Evolutionary conservation across 2,888 invertebrate genomes (phyloP).

Genomic region (Ceraclea dissimilis): DNA sequence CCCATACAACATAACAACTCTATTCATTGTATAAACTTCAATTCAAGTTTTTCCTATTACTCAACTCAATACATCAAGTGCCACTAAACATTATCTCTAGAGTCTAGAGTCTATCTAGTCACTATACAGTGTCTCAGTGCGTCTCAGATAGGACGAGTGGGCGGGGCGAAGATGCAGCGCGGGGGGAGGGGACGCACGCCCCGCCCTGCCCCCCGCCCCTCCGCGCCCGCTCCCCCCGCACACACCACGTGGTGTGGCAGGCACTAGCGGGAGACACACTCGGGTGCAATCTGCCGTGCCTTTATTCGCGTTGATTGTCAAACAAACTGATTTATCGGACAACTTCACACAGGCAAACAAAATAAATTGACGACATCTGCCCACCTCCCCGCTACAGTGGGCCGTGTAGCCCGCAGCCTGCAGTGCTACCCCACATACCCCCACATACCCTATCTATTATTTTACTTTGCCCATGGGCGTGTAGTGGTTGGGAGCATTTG

Average conservation of each 20-base stretch:
- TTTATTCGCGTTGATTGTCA: not conserved
- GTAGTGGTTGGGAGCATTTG: too few relatives aligned
- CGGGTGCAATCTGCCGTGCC: not conserved
- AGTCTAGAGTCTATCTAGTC: too few relatives aligned
- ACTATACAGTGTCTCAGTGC: not conserved
- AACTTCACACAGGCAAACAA: not conserved
- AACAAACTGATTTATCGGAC: slow-evolving; percentile 1
- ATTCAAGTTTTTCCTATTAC: too few relatives aligned
- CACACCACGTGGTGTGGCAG: not conserved
- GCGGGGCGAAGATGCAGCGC: slow-evolving; percentile 3
- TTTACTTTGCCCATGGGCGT: too few relatives aligned
- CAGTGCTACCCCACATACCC: too few relatives aligned
- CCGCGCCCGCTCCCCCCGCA: not conserved
- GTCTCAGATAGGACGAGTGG: not conserved
- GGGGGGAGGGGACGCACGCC: not conserved
- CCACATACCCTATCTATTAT: too few relatives aligned
- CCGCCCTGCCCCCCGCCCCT: not conserved
- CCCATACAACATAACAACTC: too few relatives aligned
- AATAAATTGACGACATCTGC: not conserved
- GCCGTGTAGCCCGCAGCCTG: not conserved
- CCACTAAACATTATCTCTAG: too few relatives aligned
- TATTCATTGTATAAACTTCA: too few relatives aligned
- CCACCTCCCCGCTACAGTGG: not conserved
- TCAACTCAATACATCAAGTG: too few relatives aligned
- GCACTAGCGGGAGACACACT: too few relatives aligned